Conservation (phyloP, 2,113 vertebrate species). For the Mirounga angustirostris region DNA sequence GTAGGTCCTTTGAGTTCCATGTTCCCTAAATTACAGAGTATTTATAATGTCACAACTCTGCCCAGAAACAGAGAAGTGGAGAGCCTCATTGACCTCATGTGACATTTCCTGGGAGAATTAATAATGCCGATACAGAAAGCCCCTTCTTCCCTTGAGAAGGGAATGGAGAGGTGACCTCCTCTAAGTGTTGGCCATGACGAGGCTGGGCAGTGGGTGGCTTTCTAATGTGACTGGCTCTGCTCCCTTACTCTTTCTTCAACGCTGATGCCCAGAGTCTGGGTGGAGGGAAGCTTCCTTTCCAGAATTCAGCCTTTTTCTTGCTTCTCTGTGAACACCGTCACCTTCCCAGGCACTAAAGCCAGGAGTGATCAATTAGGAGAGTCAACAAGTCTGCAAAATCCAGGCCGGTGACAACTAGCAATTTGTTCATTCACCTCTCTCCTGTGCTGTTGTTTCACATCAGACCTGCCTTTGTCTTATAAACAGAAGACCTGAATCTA, state of each 20-base stretch:
- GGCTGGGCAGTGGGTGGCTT: no score
- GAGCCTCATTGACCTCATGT: no score
- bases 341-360: background rate
- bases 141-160: background rate
- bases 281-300: background rate
- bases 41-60: background rate
- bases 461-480: background rate
- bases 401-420: background rate
- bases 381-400: background rate
- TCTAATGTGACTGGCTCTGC: background rate
- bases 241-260: background rate
- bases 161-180: accelerated
- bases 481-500: background rate
- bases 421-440: background rate
- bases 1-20: background rate
- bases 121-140: background rate
- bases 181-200: accelerated
- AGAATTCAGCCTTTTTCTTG: background rate
- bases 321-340: background rate
- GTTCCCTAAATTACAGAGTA: background rate
- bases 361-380: background rate
- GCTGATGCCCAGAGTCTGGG: background rate
- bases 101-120: background rate
- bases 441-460: background rate
- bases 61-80: background rate